Percentiles rank a stretch among this genome's conserved stretches.
Conservation (phyloP, 92 coral and sea anemone species). For the Micromussa lordhowensis region DNA sequence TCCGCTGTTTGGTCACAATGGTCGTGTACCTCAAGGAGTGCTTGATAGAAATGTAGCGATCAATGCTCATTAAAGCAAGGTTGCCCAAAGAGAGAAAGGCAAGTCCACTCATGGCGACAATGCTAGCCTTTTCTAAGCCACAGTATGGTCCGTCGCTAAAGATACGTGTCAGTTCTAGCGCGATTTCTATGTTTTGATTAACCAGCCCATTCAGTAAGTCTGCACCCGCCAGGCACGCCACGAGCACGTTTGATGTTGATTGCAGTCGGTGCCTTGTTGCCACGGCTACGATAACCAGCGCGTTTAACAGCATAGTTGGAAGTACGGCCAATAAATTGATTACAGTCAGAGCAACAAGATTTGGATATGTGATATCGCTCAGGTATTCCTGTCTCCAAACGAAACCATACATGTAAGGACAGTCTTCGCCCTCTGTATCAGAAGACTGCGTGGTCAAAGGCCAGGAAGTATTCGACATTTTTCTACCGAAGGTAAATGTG, state of each 20-base stretch:
- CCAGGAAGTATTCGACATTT: background rate
- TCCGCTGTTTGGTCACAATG: background rate
- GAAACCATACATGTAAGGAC: background rate
- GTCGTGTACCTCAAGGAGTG: background rate
- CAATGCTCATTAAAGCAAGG: background rate
- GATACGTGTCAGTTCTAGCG: slow-evolving; percentile 5
- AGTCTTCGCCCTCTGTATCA: background rate
- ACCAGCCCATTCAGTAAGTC: background rate
- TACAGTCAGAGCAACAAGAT: background rate
- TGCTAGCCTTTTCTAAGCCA: background rate
- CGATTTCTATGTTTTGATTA: background rate
- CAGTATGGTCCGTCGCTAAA: slow-evolving; percentile 5
- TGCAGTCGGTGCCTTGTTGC: background rate
- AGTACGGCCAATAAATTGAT: background rate
- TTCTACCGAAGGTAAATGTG: background rate
- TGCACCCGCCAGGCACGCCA: slow-evolving; percentile 4
- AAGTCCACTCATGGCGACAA: background rate
- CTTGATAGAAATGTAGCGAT: background rate
- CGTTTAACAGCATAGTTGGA: background rate
- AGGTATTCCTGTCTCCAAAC: background rate
- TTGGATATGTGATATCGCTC: background rate
- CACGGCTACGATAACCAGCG: slow-evolving; percentile 11
- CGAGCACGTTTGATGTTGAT: background rate
- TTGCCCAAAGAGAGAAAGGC: background rate
- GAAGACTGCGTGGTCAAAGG: background rate